Conservation (phyloP, 1,140 invertebrate species). For the Anoplophora glabripennis region DNA sequence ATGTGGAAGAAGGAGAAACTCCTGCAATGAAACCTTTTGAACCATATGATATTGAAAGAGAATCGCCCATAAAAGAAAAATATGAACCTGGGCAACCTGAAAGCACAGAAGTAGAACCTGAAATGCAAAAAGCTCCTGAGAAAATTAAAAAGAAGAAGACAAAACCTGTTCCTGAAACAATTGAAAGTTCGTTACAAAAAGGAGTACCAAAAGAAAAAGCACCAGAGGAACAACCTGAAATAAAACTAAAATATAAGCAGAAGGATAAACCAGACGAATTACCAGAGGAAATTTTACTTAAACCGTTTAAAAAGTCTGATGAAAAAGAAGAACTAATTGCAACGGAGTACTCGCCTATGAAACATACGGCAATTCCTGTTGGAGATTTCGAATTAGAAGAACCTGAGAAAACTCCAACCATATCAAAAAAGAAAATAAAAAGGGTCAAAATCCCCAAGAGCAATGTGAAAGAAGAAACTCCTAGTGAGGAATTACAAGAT, state of each 20-base stretch:
- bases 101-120: conserved; percentile 24
- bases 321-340: conserved; percentile 35
- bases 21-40: too few species aligned
- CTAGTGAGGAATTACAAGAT: conserved; percentile 47
- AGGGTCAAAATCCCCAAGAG: background rate
- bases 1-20: too few species aligned
- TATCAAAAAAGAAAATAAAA: background rate
- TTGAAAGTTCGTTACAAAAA: conserved; percentile 33
- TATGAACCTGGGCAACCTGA: conserved; percentile 17
- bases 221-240: conserved; percentile 40
- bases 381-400: conserved; percentile 12
- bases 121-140: conserved; percentile 35
- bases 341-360: conserved; percentile 20
- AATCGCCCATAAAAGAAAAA: conserved; percentile 18
- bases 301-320: conserved; percentile 52
- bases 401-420: background rate
- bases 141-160: conserved; percentile 34
- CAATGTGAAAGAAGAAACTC: conserved; percentile 42
- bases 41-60: background rate
- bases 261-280: conserved; percentile 53
- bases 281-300: conserved; percentile 52
- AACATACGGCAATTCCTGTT: conserved; percentile 19
- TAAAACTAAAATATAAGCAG: conserved; percentile 54
- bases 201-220: conserved; percentile 33
- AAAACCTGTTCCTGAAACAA: conserved; percentile 35